A percentile compares a stretch with the other conserved stretches of the same genome.
Conservation (phyloP, 2,797 vertebrate species). For the Bucorvus abyssinicus region DNA sequence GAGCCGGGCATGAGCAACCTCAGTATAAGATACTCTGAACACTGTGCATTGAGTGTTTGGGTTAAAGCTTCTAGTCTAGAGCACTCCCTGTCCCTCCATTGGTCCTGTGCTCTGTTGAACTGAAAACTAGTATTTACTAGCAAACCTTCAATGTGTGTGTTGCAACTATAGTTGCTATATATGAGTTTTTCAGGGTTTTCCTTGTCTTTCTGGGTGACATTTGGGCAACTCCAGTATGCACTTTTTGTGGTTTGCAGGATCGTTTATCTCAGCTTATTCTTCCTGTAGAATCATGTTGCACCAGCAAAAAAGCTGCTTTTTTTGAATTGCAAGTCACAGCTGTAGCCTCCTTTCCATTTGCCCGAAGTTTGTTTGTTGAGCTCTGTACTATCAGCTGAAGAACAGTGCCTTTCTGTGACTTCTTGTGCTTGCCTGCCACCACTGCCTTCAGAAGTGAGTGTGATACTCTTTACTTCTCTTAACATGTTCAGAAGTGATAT, state of each 20-base stretch:
- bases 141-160: not conserved
- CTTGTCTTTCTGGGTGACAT: not conserved
- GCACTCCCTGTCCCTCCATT: not conserved
- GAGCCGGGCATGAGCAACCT: not conserved
- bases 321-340: constrained; percentile 41
- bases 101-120: not conserved
- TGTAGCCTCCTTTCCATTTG: not conserved
- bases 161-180: not conserved
- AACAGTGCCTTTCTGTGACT: not conserved
- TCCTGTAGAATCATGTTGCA: constrained; percentile 36
- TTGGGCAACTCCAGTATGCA: not conserved
- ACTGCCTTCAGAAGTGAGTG: constrained; percentile 63
- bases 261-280: constrained; percentile 27
- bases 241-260: constrained; percentile 8
- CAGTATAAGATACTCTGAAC: not conserved
- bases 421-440: not conserved
- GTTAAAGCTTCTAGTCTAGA: not conserved
- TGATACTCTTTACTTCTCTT: not conserved
- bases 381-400: not conserved
- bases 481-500: not conserved
- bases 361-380: not conserved
- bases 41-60: not conserved
- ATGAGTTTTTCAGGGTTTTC: not conserved
- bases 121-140: not conserved
- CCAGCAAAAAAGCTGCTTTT: not conserved